Evolutionary conservation across 1,140 invertebrate genomes (phyloP), one percentile per base, ranked within the genome.

Genomic region (Heliothis subflexa): DNA sequence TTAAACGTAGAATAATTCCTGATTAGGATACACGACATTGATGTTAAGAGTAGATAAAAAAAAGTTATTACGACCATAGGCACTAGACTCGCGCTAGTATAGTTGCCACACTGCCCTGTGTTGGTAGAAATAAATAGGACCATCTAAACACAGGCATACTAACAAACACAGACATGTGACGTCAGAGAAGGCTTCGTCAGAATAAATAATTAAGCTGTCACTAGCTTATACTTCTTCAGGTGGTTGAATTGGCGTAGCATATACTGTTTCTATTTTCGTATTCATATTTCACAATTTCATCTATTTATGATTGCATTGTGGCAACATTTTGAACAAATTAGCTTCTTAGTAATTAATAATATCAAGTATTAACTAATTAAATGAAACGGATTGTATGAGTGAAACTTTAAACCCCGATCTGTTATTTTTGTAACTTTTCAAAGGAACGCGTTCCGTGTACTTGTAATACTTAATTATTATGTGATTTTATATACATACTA

Each of bases 371-470:
- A 18, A 66, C 28, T 47, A 25, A 16, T 66, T 66, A 49, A 66
- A 49, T 18, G 7, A 16, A 71, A 13, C 25, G 9, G 14, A 55
- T 40, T 11, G 21, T 50, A 40, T 71, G 14, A 40, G 28, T 71
- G 68, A 28, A 55, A 55, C 28, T n/a, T 71, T 55, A 71, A 55
- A 71, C 50, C 68, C 68, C 50, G 55, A 40, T 71, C 9, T 55
- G 2, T 16, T 71, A 54, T 33, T 40, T 54, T 33, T 71, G 68
- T 33, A 40, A 71, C n/a, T 2, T 71, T 33, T 40, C 40, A 71
- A n/a, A 55, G 28, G 18, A 52, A 40, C 1, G 33, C 33, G 40
- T 47, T 71, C 33, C 14, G 68, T 55, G 18, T 71, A 71, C 68
- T 54, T 21, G 9, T 18, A 11, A 71, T 71, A 54, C 28, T 71